A percentile compares a stretch with the other conserved stretches of the same genome.
Conservation (phyloP, 2,797 vertebrate species). For the Naso thynnoides region DNA sequence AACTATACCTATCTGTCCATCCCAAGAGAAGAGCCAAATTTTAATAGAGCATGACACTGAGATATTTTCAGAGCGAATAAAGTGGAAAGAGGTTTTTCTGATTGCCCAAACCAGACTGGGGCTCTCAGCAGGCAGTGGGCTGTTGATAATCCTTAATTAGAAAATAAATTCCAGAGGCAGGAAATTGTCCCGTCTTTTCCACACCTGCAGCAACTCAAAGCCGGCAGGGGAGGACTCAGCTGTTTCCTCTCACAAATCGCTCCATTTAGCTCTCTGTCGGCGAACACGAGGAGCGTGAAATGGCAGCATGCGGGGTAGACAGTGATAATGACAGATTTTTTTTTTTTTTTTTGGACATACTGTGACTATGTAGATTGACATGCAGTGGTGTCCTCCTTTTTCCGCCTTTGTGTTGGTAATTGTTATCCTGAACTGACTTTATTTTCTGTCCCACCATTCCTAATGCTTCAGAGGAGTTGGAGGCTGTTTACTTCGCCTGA, state of each 20-base stretch:
- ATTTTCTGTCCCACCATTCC: background rate
- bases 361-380: conserved; percentile 36
- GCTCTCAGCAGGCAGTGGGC: conserved; percentile 71
- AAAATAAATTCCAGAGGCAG: conserved; percentile 77
- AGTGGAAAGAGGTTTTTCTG: conserved; percentile 58
- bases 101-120: conserved; percentile 61
- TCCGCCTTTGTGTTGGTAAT: background rate
- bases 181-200: conserved; percentile 66
- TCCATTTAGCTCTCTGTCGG: conserved; percentile 67
- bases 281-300: conserved; percentile 57
- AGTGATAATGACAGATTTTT: background rate
- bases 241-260: conserved; percentile 62
- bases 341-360: background rate
- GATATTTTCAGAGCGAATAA: conserved; percentile 57
- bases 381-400: background rate
- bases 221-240: conserved; percentile 62
- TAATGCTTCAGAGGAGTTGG: conserved; percentile 9
- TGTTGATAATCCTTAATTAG: conserved; percentile 85
- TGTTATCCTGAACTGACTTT: background rate
- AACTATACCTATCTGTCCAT: conserved; percentile 37
- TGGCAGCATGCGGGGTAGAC: conserved; percentile 31
- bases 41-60: conserved; percentile 52
- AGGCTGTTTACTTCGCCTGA: conserved; percentile 26
- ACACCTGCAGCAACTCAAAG: conserved; percentile 72
- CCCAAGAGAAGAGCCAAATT: conserved; percentile 32